Evolutionary conservation across 2,113 vertebrate species (phyloP), one percentile per base, ranked within the genome.

Genomic region (Casuarius casuarius): DNA sequence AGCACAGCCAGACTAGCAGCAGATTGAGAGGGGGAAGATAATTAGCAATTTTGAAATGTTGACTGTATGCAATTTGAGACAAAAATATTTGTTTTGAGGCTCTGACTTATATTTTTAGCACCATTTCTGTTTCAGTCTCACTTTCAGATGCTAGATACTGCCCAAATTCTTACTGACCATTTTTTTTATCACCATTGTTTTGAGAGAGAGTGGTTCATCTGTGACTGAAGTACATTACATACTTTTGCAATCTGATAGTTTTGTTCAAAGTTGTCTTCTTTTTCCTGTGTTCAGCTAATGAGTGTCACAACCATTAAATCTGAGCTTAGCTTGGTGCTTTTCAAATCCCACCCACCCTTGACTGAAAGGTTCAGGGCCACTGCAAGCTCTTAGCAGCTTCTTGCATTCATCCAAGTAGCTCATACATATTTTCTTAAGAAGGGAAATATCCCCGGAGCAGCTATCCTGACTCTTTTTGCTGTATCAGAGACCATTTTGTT

Each of bases 31-130:
- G 56, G n/a, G 9, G 67, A 94, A 91, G 82, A 76, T 73, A 80
- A 90, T 93, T 66, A 83, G 67, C 25, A 87, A 85, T 44, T 91
- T 87, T 20, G 23, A 48, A 38, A 84, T 58, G 25, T 16, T 70
- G 63, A 31, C 46, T 84, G 70, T 67, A 56, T 44, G 66, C 5
- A 81, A 33, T 94, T 80, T 86, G 46, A 93, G 88, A 89, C 61
- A 71, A 90, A 94, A 92, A 88, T 67, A 88, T 84, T 96, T 84
- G 65, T 66, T 90, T 42, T 88, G 48, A 78, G 31, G 65, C 21
- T 91, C 42, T 90, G 61, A 63, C 51, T 62, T 94, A 25, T 0
- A 51, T 46, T 83, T 93, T 75, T 95, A 72, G 46, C 61, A 67
- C 7, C 8, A 65, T 75, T 89, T 95, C n/a, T 88, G 8, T 80